phyloP scores from a whole-genome alignment of 37 sponge, comb jelly and placozoan genomes.

The Beroe ovata region DNA sequence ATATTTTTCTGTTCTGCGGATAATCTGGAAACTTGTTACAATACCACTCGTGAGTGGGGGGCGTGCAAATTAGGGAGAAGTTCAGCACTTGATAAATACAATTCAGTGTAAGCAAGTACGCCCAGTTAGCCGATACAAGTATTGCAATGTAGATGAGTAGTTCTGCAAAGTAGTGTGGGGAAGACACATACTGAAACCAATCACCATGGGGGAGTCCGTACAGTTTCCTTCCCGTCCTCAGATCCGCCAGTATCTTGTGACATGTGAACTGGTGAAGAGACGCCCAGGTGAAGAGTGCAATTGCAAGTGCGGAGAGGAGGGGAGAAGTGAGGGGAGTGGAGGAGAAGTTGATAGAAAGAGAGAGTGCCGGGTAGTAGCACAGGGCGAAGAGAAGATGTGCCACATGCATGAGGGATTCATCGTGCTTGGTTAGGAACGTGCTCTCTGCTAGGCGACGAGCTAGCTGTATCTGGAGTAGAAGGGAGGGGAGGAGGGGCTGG shows the following conservation, averaged over 20 bases:
- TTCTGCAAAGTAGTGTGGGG: conserved; percentile 48
- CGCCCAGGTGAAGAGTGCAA: conserved; percentile 24
- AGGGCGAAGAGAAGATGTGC: conserved; percentile 44
- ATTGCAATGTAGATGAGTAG: conserved; percentile 19
- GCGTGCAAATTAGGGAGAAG: conserved; percentile 24
- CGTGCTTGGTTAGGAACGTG: neutral
- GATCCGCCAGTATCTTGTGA: conserved; percentile 25
- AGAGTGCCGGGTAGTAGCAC: conserved; percentile 50
- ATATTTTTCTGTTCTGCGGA: conserved; percentile 17
- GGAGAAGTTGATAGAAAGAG: conserved; percentile 33
- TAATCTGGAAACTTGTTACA: conserved; percentile 5
- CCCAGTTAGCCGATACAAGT: neutral
- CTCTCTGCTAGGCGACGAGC: conserved; percentile 3
- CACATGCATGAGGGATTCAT: neutral
- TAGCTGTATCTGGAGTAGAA: conserved; percentile 4
- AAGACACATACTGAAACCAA: conserved; percentile 44
- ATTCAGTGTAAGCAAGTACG: neutral
- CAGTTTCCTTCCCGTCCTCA: neutral
- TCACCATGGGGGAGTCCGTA: conserved; percentile 42
- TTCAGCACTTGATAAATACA: conserved; percentile 50
- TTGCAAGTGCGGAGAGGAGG: neutral
- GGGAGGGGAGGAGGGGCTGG: neutral
- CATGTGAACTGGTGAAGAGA: conserved; percentile 61
- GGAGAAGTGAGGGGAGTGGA: neutral
- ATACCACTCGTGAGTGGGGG: conserved; percentile 55